Base-by-base conservation (phyloP, 2,797 vertebrate genomes). In the Xenops minutus region DNA sequence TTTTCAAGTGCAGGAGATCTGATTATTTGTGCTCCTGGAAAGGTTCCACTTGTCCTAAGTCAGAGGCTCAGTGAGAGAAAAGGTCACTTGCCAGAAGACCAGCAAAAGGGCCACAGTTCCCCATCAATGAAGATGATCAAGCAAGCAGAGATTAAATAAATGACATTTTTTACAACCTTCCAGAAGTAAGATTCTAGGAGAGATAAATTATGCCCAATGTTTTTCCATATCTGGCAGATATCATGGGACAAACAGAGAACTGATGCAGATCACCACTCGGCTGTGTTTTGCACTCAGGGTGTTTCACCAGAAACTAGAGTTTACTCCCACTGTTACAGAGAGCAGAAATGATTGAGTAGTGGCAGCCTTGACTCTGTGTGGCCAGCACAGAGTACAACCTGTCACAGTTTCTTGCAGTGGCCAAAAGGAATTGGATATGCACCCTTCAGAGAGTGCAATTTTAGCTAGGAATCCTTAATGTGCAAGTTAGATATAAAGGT, bases 221-320 rank as follows among this genome's bases (percentile, higher is more conserved):
- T 55, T 64, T 66, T 69, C 46, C 23, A 43, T 10, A 16, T n/a
- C 64, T 91, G 54, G n/a, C 43, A 88, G 52, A 37, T 37, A 30
- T 20, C 34, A 32, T 9, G 17, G 59, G 48, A 30, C 79, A 80
- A 66, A 52, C 26, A 69, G n/a, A 63, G 36, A 30, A 76, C 26
- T 76, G 58, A 20, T 22, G 5, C 27, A 66, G 36, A 83, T 21
- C 52, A n/a, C 13, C 0, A 0, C 30, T 67, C 1, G 0, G 12
- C 34, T 36, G 46, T 86, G 51, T 69, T 83, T 73, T 66, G 51
- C 41, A 32, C 21, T 67, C 5, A 9, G 26, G 23, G 37, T 59
- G 23, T 62, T 91, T 84, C 52, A 48, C 30, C 27, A 46, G 26
- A 72, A 85, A 56, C 5, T 26, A 46, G 13, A 61, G 5, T 36